These are phyloP conservation scores for Sthenelais limicola DNA, from an alignment of 2,888 invertebrate species.

Conservation along the genomic window DNA sequence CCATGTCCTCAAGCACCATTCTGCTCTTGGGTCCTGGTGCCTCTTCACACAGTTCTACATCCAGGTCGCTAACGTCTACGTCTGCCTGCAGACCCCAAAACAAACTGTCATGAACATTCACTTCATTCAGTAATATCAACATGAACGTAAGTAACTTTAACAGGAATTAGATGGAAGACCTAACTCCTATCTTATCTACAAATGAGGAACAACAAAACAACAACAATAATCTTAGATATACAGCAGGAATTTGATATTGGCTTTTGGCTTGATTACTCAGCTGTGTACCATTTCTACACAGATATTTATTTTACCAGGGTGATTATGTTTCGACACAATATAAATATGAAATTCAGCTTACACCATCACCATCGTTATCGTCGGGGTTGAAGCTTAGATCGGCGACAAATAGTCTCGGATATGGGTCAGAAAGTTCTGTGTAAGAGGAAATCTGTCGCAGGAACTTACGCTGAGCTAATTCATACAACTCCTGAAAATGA, in stretches of 20 bases:
- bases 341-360: too few species aligned
- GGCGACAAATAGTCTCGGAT: constrained; percentile 65
- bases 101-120: background rate
- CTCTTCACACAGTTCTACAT: constrained; percentile 9
- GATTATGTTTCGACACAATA: too few species aligned
- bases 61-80: constrained; percentile 28
- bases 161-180: too few species aligned
- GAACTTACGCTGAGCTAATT: constrained; percentile 69
- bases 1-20: constrained; percentile 42
- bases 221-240: too few species aligned
- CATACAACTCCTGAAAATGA: constrained; percentile 67
- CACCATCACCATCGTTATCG: background rate
- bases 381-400: constrained; percentile 56
- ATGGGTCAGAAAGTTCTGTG: constrained; percentile 58
- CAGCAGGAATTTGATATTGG: too few species aligned
- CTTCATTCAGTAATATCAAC: background rate
- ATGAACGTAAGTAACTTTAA: too few species aligned
- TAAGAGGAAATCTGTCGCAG: constrained; percentile 64
- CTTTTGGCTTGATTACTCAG: too few species aligned
- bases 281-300: too few species aligned
- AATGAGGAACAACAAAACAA: too few species aligned
- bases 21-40: constrained; percentile 7
- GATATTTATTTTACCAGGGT: too few species aligned
- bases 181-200: too few species aligned
- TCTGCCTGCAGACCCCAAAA: constrained; percentile 2